phyloP scores from a whole-genome alignment of 2,888 invertebrate genomes.

The Eupithecia subfuscata region DNA sequence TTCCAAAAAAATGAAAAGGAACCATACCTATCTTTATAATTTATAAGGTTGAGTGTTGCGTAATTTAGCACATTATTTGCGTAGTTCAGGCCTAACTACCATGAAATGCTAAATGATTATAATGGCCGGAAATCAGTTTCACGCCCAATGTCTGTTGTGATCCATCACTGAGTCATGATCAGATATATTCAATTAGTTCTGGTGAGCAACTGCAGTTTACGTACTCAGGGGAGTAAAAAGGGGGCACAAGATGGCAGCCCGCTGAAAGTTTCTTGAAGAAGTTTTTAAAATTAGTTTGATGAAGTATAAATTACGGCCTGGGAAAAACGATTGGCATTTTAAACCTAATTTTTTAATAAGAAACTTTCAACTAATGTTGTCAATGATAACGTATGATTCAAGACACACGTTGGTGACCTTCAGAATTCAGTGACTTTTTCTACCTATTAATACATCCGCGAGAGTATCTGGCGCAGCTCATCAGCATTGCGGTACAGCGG shows the following conservation, averaged over 20 bases:
- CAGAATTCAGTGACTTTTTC: too few relatives aligned
- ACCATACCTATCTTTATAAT: not conserved
- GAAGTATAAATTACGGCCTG: too few relatives aligned
- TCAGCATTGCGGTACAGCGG: too few relatives aligned
- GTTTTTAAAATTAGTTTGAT: not conserved
- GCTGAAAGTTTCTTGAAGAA: not conserved
- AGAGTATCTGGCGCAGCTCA: too few relatives aligned
- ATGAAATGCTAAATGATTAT: conserved; percentile 24
- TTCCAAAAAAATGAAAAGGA: not conserved
- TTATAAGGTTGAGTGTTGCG: not conserved
- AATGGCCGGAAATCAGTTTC: conserved; percentile 29
- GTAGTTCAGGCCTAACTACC: conserved; percentile 10
- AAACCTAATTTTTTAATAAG: not conserved
- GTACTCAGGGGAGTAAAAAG: conserved; percentile 2
- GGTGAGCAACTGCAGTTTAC: conserved; percentile 24
- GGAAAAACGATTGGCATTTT: too few relatives aligned
- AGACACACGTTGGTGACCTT: too few relatives aligned
- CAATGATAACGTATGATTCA: too few relatives aligned
- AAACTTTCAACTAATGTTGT: not conserved
- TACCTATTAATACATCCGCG: too few relatives aligned
- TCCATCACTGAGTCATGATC: conserved; percentile 33
- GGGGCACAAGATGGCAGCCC: not conserved
- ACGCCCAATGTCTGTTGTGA: conserved; percentile 29
- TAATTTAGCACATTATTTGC: not conserved
- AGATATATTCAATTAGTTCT: conserved; percentile 33